A percentile compares a stretch with the other conserved stretches of the same genome.
These are phyloP conservation scores for Atractosteus spatula DNA, from an alignment of 2,113 vertebrate species.

Conservation along the genomic window DNA sequence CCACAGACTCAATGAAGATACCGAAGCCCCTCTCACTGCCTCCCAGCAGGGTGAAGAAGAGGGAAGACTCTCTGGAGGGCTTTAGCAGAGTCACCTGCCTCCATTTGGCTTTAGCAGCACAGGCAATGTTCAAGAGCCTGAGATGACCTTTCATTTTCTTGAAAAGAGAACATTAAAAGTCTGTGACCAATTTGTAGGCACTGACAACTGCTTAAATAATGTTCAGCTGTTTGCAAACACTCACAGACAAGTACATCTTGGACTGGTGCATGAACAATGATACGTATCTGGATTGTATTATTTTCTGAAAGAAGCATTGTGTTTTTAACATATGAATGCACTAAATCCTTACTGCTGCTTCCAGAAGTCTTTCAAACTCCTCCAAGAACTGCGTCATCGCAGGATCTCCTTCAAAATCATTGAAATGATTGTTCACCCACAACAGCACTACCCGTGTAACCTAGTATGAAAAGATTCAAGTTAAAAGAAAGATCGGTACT, in stretches of 20 bases:
- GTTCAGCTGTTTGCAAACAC: no score
- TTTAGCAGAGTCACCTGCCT: conserved; percentile 90
- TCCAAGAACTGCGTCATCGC: conserved; percentile 93
- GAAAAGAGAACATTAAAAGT: conserved; percentile 18
- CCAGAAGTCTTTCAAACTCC: conserved; percentile 90
- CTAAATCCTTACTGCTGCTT: conserved; percentile 74
- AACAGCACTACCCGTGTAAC: conserved; percentile 91
- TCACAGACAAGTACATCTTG: no score
- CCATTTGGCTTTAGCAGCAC: conserved; percentile 93
- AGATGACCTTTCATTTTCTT: conserved; percentile 98
- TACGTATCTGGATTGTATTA: no score
- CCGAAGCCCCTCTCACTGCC: conserved; percentile 91
- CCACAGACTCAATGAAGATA: conserved; percentile 87
- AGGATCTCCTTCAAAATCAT: conserved; percentile 93
- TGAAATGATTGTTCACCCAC: conserved; percentile 98
- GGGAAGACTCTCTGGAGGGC: conserved; percentile 80
- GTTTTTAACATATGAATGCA: no score
- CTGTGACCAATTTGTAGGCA: no score
- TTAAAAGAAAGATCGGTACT: neutral
- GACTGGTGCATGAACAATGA: no score
- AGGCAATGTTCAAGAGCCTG: conserved; percentile 91
- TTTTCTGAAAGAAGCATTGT: no score
- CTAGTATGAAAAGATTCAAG: conserved; percentile 45
- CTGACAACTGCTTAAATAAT: no score
- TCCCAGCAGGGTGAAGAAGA: conserved; percentile 82